phyloP scores from a whole-genome alignment of 2,113 vertebrate species.

The Bagarius yarrelli region DNA sequence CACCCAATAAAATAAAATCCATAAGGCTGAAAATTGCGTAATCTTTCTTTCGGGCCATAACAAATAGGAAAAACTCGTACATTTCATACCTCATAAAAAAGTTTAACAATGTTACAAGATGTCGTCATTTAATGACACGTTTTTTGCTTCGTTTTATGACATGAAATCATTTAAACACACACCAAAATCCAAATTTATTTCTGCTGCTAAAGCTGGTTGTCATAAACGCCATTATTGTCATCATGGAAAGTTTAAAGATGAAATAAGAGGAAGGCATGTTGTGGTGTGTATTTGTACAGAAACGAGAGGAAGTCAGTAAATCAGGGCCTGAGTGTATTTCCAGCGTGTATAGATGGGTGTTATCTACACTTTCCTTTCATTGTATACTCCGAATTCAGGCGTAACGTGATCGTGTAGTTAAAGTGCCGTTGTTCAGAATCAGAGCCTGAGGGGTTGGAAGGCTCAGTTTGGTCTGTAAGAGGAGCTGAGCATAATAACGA shows the following conservation, averaged over 20 bases:
- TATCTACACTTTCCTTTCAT: not conserved
- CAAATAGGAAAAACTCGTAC: too few species aligned
- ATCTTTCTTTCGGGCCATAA: too few species aligned
- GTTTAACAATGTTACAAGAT: too few species aligned
- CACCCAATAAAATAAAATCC: too few species aligned
- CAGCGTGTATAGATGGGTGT: not conserved
- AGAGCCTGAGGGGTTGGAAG: slow-evolving; percentile 26
- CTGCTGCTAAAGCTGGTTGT: not conserved
- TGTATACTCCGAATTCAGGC: slow-evolving; percentile 4
- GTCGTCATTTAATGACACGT: not conserved
- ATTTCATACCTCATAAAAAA: not conserved
- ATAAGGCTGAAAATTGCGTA: too few species aligned
- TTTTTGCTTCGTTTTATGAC: not conserved
- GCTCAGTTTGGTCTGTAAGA: slow-evolving; percentile 23
- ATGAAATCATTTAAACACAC: not conserved
- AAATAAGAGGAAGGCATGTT: not conserved
- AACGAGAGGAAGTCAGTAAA: not conserved
- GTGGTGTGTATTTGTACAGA: not conserved
- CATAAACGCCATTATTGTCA: not conserved
- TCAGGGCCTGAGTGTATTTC: not conserved
- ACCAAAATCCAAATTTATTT: not conserved
- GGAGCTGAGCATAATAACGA: slow-evolving; percentile 25
- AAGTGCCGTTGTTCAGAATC: slow-evolving; percentile 11
- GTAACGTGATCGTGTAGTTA: slow-evolving; percentile 39
- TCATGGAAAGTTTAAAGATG: not conserved